Conservation (phyloP, 1,140 invertebrate species). For the Sitodiplosis mosellana region DNA sequence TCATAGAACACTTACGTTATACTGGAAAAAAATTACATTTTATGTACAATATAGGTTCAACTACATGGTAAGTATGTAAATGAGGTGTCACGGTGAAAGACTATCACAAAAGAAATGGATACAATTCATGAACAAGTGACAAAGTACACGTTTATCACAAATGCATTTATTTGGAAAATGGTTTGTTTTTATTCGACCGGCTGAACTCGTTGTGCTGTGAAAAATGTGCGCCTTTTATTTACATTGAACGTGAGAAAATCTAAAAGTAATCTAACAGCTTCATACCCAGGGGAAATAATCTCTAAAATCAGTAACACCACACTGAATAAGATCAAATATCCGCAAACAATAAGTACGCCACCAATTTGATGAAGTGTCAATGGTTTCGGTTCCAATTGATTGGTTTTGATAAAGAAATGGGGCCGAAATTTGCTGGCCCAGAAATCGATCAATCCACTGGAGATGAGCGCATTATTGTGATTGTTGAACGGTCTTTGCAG, state of each 20-base stretch:
- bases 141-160: too few relatives aligned
- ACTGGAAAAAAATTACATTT: too few relatives aligned
- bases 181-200: too few relatives aligned
- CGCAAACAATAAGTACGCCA: neutral
- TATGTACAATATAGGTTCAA: too few relatives aligned
- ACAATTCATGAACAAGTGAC: too few relatives aligned
- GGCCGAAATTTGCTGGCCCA: neutral
- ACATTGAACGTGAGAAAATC: neutral
- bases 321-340: neutral
- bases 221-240: too few relatives aligned
- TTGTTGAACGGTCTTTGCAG: neutral
- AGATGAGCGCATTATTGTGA: neutral
- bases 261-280: neutral
- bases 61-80: too few relatives aligned
- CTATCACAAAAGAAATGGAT: too few relatives aligned
- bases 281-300: neutral
- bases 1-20: too few relatives aligned
- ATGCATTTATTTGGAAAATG: too few relatives aligned
- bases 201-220: too few relatives aligned
- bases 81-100: too few relatives aligned
- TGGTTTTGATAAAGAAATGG: neutral
- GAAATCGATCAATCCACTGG: neutral
- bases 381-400: neutral
- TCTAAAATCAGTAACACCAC: neutral
- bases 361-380: neutral